Percentiles rank a stretch among this genome's conserved stretches.
These are phyloP conservation scores for Aplodontia rufa DNA, from an alignment of 2,113 vertebrate species.

Conservation along the genomic window DNA sequence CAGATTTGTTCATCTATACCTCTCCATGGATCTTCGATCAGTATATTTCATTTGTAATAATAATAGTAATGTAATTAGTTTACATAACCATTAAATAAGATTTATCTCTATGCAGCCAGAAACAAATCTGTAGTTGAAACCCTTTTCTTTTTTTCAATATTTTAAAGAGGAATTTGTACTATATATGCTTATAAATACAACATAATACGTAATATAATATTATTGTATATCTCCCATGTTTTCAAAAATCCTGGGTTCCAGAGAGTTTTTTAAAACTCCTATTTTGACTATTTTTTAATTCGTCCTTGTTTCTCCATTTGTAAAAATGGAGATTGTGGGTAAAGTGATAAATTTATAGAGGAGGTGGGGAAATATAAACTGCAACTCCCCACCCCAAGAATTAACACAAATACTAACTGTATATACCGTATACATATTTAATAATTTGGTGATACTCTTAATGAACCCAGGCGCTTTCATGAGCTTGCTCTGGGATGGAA, in stretches of 20 bases:
- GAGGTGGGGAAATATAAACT: background rate
- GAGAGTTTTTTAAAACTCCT: background rate
- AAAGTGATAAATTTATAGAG: background rate
- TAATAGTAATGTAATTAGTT: background rate
- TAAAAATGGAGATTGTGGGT: background rate
- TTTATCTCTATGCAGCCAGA: background rate
- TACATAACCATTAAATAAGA: conserved; percentile 11
- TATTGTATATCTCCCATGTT: background rate
- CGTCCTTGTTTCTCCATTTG: conserved; percentile 20
- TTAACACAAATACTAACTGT: background rate
- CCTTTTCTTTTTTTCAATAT: conserved; percentile 33
- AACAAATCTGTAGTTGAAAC: background rate
- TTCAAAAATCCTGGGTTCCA: background rate
- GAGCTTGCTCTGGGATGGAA: conserved; percentile 38
- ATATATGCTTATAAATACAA: background rate
- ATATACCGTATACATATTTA: background rate
- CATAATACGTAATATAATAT: background rate
- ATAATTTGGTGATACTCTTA: conserved; percentile 12
- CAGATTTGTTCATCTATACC: background rate
- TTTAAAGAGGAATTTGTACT: background rate
- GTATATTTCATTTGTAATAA: background rate
- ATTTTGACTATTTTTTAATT: conserved; percentile 24
- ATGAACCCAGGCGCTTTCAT: background rate
- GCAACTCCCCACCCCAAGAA: background rate
- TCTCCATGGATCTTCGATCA: background rate